These are phyloP conservation scores for Coelopa pilipes DNA, from an alignment of 2,888 invertebrate genomes.

Conservation along the genomic window DNA sequence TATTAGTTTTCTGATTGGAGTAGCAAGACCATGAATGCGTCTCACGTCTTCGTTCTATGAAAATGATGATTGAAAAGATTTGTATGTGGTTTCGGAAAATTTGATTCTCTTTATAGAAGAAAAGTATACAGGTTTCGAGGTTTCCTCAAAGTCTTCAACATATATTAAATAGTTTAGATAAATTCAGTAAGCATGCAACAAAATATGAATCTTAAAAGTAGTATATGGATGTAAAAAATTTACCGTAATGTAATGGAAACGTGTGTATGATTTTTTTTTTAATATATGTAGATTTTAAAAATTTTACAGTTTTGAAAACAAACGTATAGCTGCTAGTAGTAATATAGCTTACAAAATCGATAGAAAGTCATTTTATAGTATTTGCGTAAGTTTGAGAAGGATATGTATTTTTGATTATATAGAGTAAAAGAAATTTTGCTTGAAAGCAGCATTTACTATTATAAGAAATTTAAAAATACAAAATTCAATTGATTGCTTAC, in stretches of 20 bases:
- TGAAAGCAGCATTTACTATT: slow-evolving; percentile 27
- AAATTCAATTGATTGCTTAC: slow-evolving; percentile 53
- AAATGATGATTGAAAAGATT: slow-evolving; percentile 54
- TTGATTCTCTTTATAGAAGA: background rate
- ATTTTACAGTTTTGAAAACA: slow-evolving; percentile 25
- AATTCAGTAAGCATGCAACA: slow-evolving; percentile 21
- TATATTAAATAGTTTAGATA: slow-evolving; percentile 19
- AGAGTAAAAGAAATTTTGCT: slow-evolving; percentile 26
- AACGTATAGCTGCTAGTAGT: slow-evolving; percentile 23
- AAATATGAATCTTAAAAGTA: background rate
- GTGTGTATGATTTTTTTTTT: slow-evolving; percentile 24
- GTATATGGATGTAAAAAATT: background rate
- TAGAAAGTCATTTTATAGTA: slow-evolving; percentile 8
- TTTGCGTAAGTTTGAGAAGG: slow-evolving; percentile 20
- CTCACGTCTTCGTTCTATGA: slow-evolving; percentile 67
- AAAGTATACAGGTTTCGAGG: background rate
- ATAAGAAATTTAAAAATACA: background rate
- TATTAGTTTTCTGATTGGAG: slow-evolving; percentile 68
- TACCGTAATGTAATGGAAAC: slow-evolving; percentile 27
- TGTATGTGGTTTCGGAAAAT: slow-evolving; percentile 37
- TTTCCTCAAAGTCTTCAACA: slow-evolving; percentile 16
- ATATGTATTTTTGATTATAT: slow-evolving; percentile 2
- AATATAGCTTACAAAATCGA: slow-evolving; percentile 28
- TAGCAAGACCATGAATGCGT: slow-evolving; percentile 68
- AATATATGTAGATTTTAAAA: background rate